These are phyloP conservation scores for Margarornis squamiger DNA, from an alignment of 2,797 vertebrate genomes.

Conservation along the genomic window DNA sequence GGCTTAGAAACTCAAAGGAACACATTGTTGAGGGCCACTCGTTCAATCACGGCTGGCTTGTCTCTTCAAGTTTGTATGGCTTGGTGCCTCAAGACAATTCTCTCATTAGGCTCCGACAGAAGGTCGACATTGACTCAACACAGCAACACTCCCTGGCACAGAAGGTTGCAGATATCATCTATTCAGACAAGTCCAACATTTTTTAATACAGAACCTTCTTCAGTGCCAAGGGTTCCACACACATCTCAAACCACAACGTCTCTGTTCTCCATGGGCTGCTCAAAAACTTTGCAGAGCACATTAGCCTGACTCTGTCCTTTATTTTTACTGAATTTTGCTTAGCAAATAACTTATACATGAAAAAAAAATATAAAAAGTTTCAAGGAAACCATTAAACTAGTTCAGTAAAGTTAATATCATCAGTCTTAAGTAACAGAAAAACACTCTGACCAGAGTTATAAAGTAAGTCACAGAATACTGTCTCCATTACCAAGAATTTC, in stretches of 20 bases:
- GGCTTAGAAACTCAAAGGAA: slow-evolving; percentile 45
- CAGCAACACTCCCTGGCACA: slow-evolving; percentile 7
- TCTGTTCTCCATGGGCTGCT: not conserved
- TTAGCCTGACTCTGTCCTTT: not conserved
- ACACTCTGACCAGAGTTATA: not conserved
- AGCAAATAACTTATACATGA: not conserved
- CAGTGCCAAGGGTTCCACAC: not conserved
- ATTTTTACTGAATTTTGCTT: not conserved
- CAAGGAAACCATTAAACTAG: not conserved
- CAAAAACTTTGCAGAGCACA: not conserved
- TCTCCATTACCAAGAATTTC: not conserved
- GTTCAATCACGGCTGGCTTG: not conserved
- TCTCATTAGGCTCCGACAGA: slow-evolving; percentile 24
- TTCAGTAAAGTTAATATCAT: not conserved
- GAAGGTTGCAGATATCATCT: slow-evolving; percentile 51
- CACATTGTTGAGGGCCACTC: slow-evolving; percentile 2
- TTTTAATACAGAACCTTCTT: slow-evolving; percentile 23
- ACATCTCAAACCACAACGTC: not conserved
- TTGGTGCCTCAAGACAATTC: slow-evolving; percentile 54
- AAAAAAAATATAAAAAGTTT: not conserved
- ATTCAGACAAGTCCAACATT: slow-evolving; percentile 36
- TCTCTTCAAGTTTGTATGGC: slow-evolving; percentile 49
- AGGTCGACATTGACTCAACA: slow-evolving; percentile 38
- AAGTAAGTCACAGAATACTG: not conserved
- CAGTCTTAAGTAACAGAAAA: not conserved